phyloP scores from a whole-genome alignment of 2,888 invertebrate genomes.

The Chymomyza fuscimana region DNA sequence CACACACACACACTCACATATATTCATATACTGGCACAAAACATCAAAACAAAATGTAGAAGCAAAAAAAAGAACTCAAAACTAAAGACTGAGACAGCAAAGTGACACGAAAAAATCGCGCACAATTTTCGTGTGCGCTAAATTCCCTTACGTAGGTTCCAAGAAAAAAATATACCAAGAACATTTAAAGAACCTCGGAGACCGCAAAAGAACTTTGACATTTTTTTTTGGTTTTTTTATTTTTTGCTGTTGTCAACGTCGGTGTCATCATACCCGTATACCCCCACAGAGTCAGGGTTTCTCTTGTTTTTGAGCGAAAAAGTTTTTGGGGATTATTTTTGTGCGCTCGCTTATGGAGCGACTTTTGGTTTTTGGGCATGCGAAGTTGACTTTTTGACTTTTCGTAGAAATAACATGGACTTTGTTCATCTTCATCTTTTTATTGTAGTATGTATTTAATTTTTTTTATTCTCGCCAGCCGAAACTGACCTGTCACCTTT shows the following conservation, averaged over 20 bases:
- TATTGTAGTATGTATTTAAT: neutral
- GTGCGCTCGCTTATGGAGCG: conserved; percentile 37
- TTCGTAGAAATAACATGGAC: conserved; percentile 67
- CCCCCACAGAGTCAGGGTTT: conserved; percentile 41
- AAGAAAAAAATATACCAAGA: conserved; percentile 55
- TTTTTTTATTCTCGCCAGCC: conserved; percentile 2
- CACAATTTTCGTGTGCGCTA: conserved; percentile 53
- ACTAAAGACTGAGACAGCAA: conserved; percentile 33
- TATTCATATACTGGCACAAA: conserved; percentile 15
- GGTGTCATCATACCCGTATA: neutral
- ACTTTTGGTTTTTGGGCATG: conserved; percentile 59
- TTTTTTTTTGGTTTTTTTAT: conserved; percentile 56
- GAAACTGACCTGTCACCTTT: conserved; percentile 41
- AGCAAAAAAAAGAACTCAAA: conserved; percentile 31
- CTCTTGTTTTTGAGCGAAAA: conserved; percentile 66
- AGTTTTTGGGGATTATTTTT: conserved; percentile 70
- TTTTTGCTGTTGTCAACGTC: conserved; percentile 9
- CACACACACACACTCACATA: conserved; percentile 11
- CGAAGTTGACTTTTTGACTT: conserved; percentile 69
- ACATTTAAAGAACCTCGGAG: conserved; percentile 71
- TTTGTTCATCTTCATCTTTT: neutral
- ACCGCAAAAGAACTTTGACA: conserved; percentile 72
- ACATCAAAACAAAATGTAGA: conserved; percentile 42
- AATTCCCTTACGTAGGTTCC: conserved; percentile 65
- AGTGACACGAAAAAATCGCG: conserved; percentile 35